Base-by-base conservation (phyloP, 2,797 vertebrate species). In the Clarias pachynema region DNA sequence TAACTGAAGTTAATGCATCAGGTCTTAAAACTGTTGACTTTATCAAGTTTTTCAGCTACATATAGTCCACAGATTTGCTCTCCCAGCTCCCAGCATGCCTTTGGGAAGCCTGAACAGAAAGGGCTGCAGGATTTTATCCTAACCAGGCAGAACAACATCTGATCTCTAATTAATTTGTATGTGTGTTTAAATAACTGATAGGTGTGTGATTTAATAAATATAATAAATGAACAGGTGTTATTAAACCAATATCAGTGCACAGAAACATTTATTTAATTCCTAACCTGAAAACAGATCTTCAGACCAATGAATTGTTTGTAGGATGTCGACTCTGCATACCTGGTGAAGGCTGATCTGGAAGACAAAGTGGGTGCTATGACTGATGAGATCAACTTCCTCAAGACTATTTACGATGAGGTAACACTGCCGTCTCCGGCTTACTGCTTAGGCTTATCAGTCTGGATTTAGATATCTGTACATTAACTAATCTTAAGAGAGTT, bases 311-410 rank as follows among this genome's bases (percentile, higher is more conserved):
- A 80, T 22, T 80, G 40, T 82, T 44, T 73, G 8, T 89, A 99
- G 98, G 97, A 99, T 9, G 96, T 97, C 4, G 98, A 99, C 90
- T 96, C 95, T 0, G 96, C 96, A 65, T 97, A 98, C 84, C 87
- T 98, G 91, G 96, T 96, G 91, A 98, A 98, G 83, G 96, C 96
- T 7, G 96, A 98, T 60, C 93, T 98, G 87, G 97, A 97, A 91
- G 96, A 97, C 85, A 97, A 97, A 87, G 95, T 97, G 22, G 96
- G 96, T 79, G 93, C 95, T 81, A 88, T 98, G 90, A 96, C 95
- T 1, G 95, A 97, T 75, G 97, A 98, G 90, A 92, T 97, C 91
- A 97, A 97, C 91, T 95, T 98, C 94, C 91, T 97, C 90, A 96
- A 96, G 78, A 94, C 91, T 81, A 92, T 98, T 72, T 98, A 96